Conservation (phyloP, 2,113 vertebrate genomes). For the Forbesichthys papilliferus region DNA sequence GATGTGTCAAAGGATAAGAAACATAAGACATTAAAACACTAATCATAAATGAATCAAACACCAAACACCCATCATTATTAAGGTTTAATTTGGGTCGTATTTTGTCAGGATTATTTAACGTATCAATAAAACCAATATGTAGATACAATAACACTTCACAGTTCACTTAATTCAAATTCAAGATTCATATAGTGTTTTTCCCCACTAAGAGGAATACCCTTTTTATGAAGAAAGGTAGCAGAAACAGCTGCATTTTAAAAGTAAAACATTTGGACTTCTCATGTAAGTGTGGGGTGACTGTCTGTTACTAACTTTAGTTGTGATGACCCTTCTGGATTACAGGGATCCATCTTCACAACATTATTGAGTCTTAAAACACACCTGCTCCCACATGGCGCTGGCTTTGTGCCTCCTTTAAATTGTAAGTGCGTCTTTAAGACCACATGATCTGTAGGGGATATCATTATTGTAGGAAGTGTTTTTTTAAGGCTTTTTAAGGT, state of each 20-base stretch:
- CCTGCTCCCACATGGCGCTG: slow-evolving; percentile 56
- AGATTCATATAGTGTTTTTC: background rate
- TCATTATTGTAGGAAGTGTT: background rate
- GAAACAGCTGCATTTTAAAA: slow-evolving; percentile 41
- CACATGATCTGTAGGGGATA: slow-evolving; percentile 17
- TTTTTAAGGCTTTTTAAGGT: no score
- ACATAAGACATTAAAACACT: no score
- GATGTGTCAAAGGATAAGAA: background rate
- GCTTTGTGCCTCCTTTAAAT: slow-evolving; percentile 39
- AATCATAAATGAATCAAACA: no score
- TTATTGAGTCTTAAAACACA: slow-evolving; percentile 72
- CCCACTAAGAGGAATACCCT: slow-evolving; percentile 24
- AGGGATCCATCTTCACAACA: slow-evolving; percentile 42
- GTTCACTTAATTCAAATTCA: no score
- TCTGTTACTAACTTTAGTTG: background rate
- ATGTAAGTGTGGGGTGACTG: slow-evolving; percentile 56
- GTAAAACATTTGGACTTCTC: slow-evolving; percentile 49
- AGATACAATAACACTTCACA: no score
- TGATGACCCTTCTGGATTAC: slow-evolving; percentile 48
- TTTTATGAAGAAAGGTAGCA: slow-evolving; percentile 7
- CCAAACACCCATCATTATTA: no score
- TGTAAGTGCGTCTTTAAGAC: slow-evolving; percentile 51
- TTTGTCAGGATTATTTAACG: no score
- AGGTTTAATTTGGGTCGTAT: no score
- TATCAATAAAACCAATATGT: no score